phyloP scores from a whole-genome alignment of 30 jellyfish, hydroid and myxozoan species.

The Aurelia coerulea region DNA sequence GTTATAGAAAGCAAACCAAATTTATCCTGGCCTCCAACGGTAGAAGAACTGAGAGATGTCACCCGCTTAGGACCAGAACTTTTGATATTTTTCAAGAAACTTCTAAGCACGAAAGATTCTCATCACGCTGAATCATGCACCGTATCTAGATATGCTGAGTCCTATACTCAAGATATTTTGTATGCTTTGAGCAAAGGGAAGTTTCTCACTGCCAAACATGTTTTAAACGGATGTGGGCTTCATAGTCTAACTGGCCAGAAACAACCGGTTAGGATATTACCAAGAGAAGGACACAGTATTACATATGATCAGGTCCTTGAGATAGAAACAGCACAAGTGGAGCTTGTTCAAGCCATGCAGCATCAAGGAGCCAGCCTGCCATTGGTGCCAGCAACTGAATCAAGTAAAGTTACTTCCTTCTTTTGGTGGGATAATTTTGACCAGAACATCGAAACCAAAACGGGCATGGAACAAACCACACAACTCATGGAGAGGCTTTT shows the following conservation, averaged over 20 bases:
- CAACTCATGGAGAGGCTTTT: not conserved
- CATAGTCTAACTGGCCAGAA: conserved; percentile 39
- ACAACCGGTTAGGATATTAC: not conserved
- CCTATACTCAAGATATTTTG: not conserved
- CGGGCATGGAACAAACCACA: conserved; percentile 8
- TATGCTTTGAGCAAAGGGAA: conserved; percentile 22
- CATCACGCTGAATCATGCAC: conserved; percentile 1
- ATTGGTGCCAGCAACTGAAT: conserved; percentile 24
- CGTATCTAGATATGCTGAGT: conserved; percentile 7
- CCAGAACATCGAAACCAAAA: no score
- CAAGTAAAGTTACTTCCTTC: not conserved
- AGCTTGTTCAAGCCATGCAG: not conserved
- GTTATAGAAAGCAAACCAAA: not conserved
- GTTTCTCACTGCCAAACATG: conserved; percentile 21
- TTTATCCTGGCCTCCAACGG: conserved; percentile 34
- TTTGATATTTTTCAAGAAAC: not conserved
- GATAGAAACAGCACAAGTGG: conserved; percentile 31
- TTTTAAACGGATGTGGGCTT: not conserved
- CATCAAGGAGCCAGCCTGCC: conserved; percentile 6
- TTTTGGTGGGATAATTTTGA: not conserved
- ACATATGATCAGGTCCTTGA: conserved; percentile 16
- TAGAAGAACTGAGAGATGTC: not conserved
- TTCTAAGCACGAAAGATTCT: not conserved
- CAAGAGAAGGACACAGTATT: conserved; percentile 4
- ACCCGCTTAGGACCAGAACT: conserved; percentile 11